Percentiles rank a stretch among this genome's conserved stretches.
These are phyloP conservation scores for Mystacornis crossleyi DNA, from an alignment of 2,113 vertebrate genomes.

Conservation along the genomic window DNA sequence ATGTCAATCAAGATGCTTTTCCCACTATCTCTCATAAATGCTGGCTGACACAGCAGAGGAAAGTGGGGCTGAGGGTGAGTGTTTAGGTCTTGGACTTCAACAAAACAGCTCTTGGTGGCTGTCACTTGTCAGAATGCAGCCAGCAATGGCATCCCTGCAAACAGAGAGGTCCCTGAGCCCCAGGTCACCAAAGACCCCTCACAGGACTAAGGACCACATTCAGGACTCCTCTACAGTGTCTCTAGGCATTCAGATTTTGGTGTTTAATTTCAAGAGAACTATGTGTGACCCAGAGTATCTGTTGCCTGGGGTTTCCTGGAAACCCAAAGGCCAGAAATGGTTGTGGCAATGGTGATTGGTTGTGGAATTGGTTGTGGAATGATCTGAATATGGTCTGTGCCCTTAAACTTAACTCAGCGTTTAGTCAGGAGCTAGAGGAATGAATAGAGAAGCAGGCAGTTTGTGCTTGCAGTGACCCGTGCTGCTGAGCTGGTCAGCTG, in stretches of 20 bases:
- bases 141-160: not conserved
- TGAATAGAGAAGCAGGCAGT: slow-evolving; percentile 19
- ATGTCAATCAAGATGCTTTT: not conserved
- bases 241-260: not conserved
- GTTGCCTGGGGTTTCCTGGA: not conserved
- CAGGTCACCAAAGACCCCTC: not conserved
- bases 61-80: fast-evolving
- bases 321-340: not conserved
- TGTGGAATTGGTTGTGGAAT: not conserved
- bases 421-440: slow-evolving; percentile 25
- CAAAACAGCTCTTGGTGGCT: not conserved
- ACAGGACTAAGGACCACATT: not conserved
- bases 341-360: not conserved
- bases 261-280: not conserved
- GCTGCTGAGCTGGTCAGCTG: slow-evolving; percentile 62
- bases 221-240: not conserved
- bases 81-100: not conserved
- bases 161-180: not conserved
- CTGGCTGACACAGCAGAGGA: not conserved
- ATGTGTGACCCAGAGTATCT: not conserved
- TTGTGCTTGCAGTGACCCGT: slow-evolving; percentile 48
- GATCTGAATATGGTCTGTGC: not conserved
- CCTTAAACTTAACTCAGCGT: slow-evolving; percentile 58
- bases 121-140: not conserved
- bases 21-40: not conserved